Conservation (phyloP, 2,797 vertebrate species). For the Pseudochirops corinnae region DNA sequence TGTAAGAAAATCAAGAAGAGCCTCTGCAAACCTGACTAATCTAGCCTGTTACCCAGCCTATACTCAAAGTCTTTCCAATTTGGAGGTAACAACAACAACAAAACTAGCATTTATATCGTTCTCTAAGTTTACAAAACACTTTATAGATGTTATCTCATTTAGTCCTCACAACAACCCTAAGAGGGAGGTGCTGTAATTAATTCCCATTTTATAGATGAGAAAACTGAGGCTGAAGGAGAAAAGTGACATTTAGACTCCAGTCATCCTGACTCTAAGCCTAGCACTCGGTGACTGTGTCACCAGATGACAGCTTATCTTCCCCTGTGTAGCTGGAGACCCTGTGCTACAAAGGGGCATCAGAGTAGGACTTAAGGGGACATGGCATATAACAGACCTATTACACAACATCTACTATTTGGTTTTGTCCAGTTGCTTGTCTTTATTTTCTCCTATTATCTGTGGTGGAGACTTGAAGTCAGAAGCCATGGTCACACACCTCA, state of each 20-base stretch:
- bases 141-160: not conserved
- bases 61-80: not conserved
- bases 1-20: not conserved
- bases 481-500: not conserved
- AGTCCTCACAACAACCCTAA: not conserved
- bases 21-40: not conserved
- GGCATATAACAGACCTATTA: not conserved
- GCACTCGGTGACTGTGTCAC: not conserved
- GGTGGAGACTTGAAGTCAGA: not conserved
- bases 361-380: not conserved
- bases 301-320: not conserved
- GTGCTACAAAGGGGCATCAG: not conserved
- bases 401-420: not conserved
- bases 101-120: not conserved
- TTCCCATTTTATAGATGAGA: not conserved
- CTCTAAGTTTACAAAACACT: not conserved
- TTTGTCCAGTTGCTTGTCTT: not conserved
- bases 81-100: not conserved
- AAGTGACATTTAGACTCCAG: not conserved
- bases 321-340: not conserved
- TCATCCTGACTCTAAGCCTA: not conserved
- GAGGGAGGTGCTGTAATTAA: not conserved
- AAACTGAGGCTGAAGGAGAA: not conserved
- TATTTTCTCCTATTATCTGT: not conserved
- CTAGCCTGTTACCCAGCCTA: not conserved